Conservation (phyloP, 1,140 invertebrate genomes). For the Patella vulgata region DNA sequence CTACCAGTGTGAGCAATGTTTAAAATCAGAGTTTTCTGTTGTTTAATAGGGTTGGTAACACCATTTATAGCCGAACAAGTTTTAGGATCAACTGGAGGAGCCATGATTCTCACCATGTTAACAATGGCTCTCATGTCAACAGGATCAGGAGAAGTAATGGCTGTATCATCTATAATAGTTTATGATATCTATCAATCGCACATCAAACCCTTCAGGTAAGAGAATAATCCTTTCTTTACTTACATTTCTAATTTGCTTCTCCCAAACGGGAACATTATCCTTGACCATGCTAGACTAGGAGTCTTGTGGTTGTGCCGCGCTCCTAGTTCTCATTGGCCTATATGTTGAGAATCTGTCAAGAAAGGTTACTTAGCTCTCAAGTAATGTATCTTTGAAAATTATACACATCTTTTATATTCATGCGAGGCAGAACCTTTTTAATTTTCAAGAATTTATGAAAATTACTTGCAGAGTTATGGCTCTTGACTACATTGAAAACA, state of each 20-base stretch:
- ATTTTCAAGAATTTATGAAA: no score
- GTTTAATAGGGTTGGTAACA: slow-evolving; percentile 48
- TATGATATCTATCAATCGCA: slow-evolving; percentile 65
- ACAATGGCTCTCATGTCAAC: slow-evolving; percentile 61
- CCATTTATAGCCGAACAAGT: slow-evolving; percentile 46
- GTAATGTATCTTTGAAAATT: no score
- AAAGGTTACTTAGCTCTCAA: no score
- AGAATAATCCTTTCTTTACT: neutral
- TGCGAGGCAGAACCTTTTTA: no score
- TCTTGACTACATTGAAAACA: no score
- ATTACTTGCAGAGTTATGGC: no score
- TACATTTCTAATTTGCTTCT: neutral
- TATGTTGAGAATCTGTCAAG: no score
- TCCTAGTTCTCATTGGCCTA: slow-evolving; percentile 84
- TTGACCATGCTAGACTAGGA: slow-evolving; percentile 6
- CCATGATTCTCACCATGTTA: slow-evolving; percentile 7
- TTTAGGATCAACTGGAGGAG: slow-evolving; percentile 42
- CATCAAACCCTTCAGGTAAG: slow-evolving; percentile 47
- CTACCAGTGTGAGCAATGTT: no score
- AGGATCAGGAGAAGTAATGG: slow-evolving; percentile 65
- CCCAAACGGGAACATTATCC: neutral
- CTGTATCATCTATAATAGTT: slow-evolving; percentile 65
- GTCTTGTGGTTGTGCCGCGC: slow-evolving; percentile 72
- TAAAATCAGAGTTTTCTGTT: no score
- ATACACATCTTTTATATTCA: no score